phyloP scores from a whole-genome alignment of 2,888 invertebrate genomes.

The Dolichomitus sp. region DNA sequence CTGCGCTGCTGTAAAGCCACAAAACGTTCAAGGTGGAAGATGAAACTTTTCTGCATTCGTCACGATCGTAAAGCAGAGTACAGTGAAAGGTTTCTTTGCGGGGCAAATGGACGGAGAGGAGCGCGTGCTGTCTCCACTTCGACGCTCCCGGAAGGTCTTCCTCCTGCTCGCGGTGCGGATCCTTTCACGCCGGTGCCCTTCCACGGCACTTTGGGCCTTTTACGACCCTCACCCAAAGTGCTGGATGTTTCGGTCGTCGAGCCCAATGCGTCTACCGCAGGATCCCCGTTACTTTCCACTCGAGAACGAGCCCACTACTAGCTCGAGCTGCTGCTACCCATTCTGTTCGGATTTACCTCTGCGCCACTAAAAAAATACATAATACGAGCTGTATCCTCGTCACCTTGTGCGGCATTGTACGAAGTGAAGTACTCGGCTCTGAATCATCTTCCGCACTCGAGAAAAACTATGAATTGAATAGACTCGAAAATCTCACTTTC shows the following conservation, averaged over 20 bases:
- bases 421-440: background rate
- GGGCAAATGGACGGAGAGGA: conserved; percentile 33
- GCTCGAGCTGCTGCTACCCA: conserved; percentile 32
- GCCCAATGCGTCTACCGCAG: conserved; percentile 33
- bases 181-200: conserved; percentile 51
- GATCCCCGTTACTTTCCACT: conserved; percentile 56
- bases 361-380: conserved; percentile 25
- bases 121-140: conserved; percentile 42
- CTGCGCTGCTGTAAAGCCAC: background rate
- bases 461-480: conserved; percentile 5
- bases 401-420: conserved; percentile 49
- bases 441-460: conserved; percentile 15
- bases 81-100: conserved; percentile 54
- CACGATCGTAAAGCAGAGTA: conserved; percentile 57
- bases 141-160: conserved; percentile 50
- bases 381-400: conserved; percentile 39
- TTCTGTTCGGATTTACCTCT: conserved; percentile 56
- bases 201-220: conserved; percentile 58
- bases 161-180: conserved; percentile 20
- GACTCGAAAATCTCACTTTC: background rate
- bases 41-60: conserved; percentile 46
- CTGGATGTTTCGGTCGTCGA: conserved; percentile 57
- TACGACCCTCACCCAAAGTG: conserved; percentile 57
- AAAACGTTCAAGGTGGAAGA: background rate
- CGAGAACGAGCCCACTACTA: conserved; percentile 21